These are phyloP conservation scores for Zaprionus davidi DNA, from an alignment of 1,140 invertebrate genomes.

Conservation along the genomic window DNA sequence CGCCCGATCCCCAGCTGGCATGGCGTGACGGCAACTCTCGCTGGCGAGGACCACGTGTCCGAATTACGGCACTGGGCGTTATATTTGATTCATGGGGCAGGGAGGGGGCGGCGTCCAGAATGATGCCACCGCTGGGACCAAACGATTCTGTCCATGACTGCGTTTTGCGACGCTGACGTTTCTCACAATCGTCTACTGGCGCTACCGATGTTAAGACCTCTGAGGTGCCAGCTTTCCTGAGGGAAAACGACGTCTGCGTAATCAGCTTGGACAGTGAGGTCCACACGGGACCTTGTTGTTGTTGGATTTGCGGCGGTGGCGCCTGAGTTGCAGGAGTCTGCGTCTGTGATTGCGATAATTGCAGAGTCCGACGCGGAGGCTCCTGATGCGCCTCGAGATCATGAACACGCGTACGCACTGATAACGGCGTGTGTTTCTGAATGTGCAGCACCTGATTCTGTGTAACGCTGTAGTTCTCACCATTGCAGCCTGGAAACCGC, in stretches of 20 bases:
- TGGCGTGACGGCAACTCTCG: constrained; percentile 89
- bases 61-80: constrained; percentile 41
- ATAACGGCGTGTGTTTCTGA: constrained; percentile 85
- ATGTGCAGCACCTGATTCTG: constrained; percentile 94
- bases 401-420: constrained; percentile 76
- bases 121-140: constrained; percentile 84
- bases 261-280: constrained; percentile 84
- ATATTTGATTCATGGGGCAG: constrained; percentile 43
- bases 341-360: neutral
- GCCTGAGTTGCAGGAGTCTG: constrained; percentile 35
- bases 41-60: constrained; percentile 76
- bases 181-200: constrained; percentile 86
- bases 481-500: constrained; percentile 92
- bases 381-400: constrained; percentile 75
- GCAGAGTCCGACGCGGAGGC: constrained; percentile 33
- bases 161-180: constrained; percentile 73
- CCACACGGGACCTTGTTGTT: constrained; percentile 85
- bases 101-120: constrained; percentile 79
- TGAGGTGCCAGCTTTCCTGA: constrained; percentile 59
- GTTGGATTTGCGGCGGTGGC: constrained; percentile 28
- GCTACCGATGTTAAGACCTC: constrained; percentile 90
- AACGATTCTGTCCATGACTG: constrained; percentile 79
- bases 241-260: constrained; percentile 69
- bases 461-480: constrained; percentile 93
- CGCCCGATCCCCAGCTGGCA: constrained; percentile 92